Base-by-base conservation (phyloP, 2,113 vertebrate species). In the Vulpes lagopus region DNA sequence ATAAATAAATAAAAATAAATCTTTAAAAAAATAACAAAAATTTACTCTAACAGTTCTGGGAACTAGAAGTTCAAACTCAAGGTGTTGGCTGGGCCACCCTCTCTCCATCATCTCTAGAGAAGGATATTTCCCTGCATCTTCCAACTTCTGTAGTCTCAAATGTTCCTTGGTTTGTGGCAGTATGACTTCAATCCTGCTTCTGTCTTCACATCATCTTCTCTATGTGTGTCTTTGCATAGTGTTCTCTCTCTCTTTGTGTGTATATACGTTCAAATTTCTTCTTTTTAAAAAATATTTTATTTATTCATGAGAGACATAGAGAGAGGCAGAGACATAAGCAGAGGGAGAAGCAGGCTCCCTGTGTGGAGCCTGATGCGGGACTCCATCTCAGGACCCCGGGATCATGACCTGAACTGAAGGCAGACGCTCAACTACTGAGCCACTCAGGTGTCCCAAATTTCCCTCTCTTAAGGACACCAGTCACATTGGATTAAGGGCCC, bases 71-170 rank as follows among this genome's bases (percentile, higher is more conserved):
- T 25, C 30, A n/a, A 35, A 86, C 6, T 38, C 30, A 43, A 43
- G 16, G 2, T 53, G 27, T n/a, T 38, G 16, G 8, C 1, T 11
- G 30, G 6, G 35, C 3, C 59, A 67, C 2, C 3, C 1, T 16
- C 43, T 19, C 11, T 38, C 27, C 8, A 0, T 19, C 23, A 10
- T 12, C 30, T 32, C 15, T 49, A 49, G n/a, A 5, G 7, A 3
- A 10, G 0, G 1, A 16, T 7, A 4, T 85, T 53, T 78, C 9
- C 38, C 35, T 20, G 0, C 0, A 14, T 60, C 15, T 38, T 84
- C 11, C 10, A 53, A 49, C 49, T 94, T 25, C 4, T 23, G 43
- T 30, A 17, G 1, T 55, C 12, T 35, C 15, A 30, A 1, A 15
- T 8, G 0, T 15, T 20, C n/a, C 22, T n/a, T 69, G 64, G 0